Evolutionary conservation across 2,113 vertebrate species (phyloP).

Genomic region (Myrmecophaga tridactyla): DNA sequence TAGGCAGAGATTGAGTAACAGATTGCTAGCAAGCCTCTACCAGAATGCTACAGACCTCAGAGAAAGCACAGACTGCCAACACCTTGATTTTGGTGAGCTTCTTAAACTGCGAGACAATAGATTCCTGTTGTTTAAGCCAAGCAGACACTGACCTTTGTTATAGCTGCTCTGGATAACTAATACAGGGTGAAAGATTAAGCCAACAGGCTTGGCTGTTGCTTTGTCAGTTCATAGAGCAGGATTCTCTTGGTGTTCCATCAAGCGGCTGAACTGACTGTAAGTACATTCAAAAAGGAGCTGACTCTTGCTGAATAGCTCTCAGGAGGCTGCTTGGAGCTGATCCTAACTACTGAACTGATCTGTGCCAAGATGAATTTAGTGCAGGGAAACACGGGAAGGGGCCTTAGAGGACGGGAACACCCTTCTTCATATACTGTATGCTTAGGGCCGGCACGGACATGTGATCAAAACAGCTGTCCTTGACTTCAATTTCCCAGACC

Average conservation of each 20-base stretch:
- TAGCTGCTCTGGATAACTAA: no score
- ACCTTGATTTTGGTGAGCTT: no score
- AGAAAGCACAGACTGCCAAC: no score
- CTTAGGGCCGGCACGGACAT: not conserved
- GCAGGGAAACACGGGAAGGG: fast-evolving
- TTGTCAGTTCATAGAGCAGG: not conserved
- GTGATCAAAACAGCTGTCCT: not conserved
- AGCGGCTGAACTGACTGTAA: not conserved
- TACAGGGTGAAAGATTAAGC: not conserved
- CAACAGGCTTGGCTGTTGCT: not conserved
- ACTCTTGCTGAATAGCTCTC: not conserved
- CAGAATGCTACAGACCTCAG: no score
- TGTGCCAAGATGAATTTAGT: not conserved
- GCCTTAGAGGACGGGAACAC: no score
- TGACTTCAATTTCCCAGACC: not conserved
- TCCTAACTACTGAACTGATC: not conserved
- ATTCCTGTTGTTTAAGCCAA: no score
- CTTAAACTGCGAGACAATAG: no score
- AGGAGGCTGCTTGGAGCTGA: not conserved
- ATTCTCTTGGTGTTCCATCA: not conserved
- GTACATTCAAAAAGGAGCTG: not conserved
- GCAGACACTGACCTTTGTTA: no score
- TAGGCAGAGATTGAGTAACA: no score
- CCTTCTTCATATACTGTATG: not conserved
- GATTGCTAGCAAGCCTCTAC: no score